phyloP scores from a whole-genome alignment of 2,888 invertebrate genomes.

The Resseliella maxima region DNA sequence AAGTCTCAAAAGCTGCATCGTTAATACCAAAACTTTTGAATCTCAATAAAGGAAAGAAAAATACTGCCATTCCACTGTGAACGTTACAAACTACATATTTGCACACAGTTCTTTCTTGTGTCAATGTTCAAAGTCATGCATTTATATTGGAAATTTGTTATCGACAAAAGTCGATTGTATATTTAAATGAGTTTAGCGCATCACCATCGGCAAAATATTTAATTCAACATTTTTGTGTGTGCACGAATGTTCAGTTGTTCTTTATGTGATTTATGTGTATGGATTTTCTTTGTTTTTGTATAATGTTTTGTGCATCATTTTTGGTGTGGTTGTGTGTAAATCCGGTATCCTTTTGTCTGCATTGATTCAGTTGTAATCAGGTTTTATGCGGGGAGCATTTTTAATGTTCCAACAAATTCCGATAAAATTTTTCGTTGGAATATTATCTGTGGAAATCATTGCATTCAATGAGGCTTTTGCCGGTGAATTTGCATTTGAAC shows the following conservation, averaged over 20 bases:
- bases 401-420: background rate
- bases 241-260: slow-evolving; percentile 35
- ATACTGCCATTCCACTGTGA: no score
- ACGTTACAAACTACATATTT: no score
- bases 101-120: no score
- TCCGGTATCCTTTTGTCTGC: background rate
- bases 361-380: background rate
- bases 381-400: no score
- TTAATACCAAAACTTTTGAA: no score
- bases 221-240: background rate
- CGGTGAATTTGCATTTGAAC: background rate
- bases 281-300: background rate
- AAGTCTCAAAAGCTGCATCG: no score
- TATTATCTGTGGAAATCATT: background rate
- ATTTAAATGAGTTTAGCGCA: background rate
- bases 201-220: background rate
- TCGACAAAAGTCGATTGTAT: background rate
- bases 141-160: background rate
- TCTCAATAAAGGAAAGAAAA: no score
- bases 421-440: background rate
- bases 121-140: background rate
- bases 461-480: background rate
- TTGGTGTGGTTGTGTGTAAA: background rate
- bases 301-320: background rate
- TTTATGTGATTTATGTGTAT: slow-evolving; percentile 3